Evolutionary conservation across 2,797 vertebrate genomes (phyloP), one percentile per base, ranked within the genome.

Genomic region (Sebastes alutus): DNA sequence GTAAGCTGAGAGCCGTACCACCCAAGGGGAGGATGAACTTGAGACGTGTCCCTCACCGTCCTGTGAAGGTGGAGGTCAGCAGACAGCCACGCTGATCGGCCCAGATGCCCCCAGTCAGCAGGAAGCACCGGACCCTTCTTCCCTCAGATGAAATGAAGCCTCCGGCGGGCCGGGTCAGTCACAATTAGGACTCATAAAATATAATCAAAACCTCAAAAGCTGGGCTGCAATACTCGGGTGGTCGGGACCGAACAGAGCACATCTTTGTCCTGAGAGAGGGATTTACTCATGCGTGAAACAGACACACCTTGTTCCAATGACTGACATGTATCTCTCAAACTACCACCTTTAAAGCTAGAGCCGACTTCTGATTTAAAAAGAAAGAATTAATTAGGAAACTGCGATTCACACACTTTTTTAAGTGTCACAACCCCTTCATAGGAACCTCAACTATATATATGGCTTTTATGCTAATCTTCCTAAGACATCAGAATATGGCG

Each of bases 161-260:
- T 92, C 82, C 82, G 7, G 81, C 18, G 2, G 90, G 85, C 88
- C 78, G 61, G 94, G 94, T 95, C 95, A 93, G 85, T 79, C 89
- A 85, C 95, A 95, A 96, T 96, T 96, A 96, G 95, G 95, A 94
- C 90, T 94, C 95, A 95, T 96, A 95, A 96, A 95, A 94, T 95
- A 95, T 94, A 91, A 96, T 96, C 93, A 94, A 94, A 95, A 94
- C 87, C 90, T 94, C 86, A 91, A 92, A 90, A 92, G 92, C 88
- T 72, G 85, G 85, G 77, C 88, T 76, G 82, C 84, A 60, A 20
- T 77, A 71, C 93, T 90, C 89, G 67, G 93, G 93, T 94, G 94
- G 94, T 91, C 92, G 82, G 83, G 67, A 16, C 35, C 16, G 82
- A 92, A 95, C 94, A 95, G 90, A 93, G 92, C 69, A 23, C 75